Percentiles rank a stretch among this genome's conserved stretches.
Conservation (phyloP, 35 echinoderm and acorn worm species). For the Heliocidaris erythrogramma region DNA sequence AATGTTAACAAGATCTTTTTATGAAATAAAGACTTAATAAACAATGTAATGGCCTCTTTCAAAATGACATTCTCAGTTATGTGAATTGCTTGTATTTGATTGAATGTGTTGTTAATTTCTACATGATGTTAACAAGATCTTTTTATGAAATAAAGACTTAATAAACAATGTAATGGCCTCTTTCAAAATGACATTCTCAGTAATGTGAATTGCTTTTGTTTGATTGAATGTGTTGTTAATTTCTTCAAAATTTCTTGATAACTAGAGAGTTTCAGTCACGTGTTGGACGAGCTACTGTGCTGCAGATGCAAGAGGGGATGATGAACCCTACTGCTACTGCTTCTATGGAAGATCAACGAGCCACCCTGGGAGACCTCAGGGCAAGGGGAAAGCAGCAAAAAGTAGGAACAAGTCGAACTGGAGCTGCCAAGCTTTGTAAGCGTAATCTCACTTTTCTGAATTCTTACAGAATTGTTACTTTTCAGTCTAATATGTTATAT, state of each 20-base stretch:
- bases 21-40: no score
- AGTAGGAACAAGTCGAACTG: slow-evolving; percentile 73
- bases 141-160: no score
- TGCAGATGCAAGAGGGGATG: slow-evolving; percentile 54
- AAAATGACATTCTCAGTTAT: no score
- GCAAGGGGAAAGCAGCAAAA: slow-evolving; percentile 81
- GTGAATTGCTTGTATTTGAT: background rate
- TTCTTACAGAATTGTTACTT: no score
- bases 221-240: background rate
- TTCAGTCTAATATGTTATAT: no score
- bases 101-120: background rate
- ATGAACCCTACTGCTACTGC: background rate
- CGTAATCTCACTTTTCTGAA: background rate
- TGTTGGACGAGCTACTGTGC: slow-evolving; percentile 62
- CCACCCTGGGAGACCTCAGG: slow-evolving; percentile 68
- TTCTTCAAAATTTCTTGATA: background rate
- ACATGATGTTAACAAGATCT: background rate
- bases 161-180: no score
- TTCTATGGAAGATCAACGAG: slow-evolving; percentile 54
- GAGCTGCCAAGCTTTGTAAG: slow-evolving; percentile 67
- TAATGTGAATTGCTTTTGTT: background rate
- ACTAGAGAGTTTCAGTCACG: slow-evolving; percentile 87
- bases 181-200: no score
- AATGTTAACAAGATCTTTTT: no score
- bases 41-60: no score